phyloP scores from a whole-genome alignment of 2,797 vertebrate genomes.

The Hipposideros larvatus region DNA sequence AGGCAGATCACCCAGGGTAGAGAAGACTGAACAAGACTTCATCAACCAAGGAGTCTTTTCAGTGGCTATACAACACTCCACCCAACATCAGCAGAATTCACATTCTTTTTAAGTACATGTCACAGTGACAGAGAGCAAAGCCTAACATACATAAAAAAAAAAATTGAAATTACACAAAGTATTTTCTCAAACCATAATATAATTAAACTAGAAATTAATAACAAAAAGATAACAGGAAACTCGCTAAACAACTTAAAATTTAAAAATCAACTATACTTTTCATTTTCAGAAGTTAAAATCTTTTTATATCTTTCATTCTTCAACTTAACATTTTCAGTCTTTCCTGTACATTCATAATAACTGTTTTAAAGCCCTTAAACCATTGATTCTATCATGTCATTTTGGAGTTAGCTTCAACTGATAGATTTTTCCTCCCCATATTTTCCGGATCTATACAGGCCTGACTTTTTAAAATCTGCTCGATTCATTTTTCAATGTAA shows the following conservation, averaged over 20 bases:
- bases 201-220: slow-evolving; percentile 21
- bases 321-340: neutral
- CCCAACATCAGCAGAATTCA: neutral
- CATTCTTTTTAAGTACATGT: neutral
- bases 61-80: neutral
- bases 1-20: neutral
- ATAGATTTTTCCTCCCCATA: neutral
- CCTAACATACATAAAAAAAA: neutral
- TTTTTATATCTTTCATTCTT: neutral
- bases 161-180: neutral
- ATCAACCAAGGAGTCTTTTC: neutral
- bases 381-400: neutral
- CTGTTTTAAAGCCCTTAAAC: neutral
- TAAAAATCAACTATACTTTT: neutral
- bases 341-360: neutral
- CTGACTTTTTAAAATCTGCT: neutral
- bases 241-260: slow-evolving; percentile 7
- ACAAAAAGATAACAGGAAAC: neutral
- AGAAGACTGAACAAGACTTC: neutral
- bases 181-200: neutral
- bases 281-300: neutral
- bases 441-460: neutral
- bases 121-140: neutral
- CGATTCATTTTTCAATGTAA: neutral
- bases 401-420: neutral